Evolutionary conservation across 2,113 vertebrate species (phyloP).

Genomic region (Glaucidium brasilianum): DNA sequence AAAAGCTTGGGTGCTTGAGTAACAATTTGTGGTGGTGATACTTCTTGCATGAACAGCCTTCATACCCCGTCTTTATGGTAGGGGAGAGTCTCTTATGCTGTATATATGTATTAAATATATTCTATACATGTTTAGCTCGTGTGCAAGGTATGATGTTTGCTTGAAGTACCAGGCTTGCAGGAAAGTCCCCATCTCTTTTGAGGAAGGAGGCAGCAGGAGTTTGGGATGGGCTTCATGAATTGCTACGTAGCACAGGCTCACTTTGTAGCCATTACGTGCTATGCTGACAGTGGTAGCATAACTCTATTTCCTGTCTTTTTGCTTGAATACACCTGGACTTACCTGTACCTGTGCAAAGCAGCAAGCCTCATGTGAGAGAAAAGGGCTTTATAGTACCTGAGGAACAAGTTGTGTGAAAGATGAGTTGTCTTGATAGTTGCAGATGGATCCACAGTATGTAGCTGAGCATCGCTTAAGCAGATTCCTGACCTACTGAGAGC

Average conservation of each 20-base stretch:
- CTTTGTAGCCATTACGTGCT: background rate
- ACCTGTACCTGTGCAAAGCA: fast-evolving
- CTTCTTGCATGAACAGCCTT: background rate
- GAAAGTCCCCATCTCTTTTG: background rate
- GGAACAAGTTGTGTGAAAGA: background rate
- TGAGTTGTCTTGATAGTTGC: background rate
- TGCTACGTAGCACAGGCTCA: background rate
- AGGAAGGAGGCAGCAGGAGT: background rate
- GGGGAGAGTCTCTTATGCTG: background rate
- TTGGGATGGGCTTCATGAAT: background rate
- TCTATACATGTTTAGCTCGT: background rate
- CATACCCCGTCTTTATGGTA: background rate
- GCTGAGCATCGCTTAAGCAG: background rate
- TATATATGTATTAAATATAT: background rate
- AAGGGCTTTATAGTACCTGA: background rate
- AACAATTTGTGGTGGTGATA: background rate
- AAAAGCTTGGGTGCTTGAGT: background rate
- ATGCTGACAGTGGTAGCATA: background rate
- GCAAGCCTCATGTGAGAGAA: background rate
- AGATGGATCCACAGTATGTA: background rate
- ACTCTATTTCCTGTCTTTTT: background rate
- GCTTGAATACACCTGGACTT: background rate
- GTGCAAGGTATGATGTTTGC: background rate
- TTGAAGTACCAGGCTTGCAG: background rate
- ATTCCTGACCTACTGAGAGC: background rate